These are phyloP conservation scores for Lacanobia oleracea DNA, from an alignment of 2,888 invertebrate species.

Conservation along the genomic window DNA sequence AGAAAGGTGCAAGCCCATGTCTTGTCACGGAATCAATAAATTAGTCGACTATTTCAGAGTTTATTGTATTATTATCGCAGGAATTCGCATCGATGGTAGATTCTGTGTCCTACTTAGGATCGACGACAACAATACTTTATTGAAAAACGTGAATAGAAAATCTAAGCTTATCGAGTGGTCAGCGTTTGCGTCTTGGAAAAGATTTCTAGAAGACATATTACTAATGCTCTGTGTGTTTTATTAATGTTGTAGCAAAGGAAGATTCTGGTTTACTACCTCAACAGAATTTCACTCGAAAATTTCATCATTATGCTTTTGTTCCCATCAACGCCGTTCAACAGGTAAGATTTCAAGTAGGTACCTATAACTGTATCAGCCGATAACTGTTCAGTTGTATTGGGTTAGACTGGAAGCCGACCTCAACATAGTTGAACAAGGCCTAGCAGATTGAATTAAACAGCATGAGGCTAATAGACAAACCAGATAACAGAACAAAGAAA, in stretches of 20 bases:
- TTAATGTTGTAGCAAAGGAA: background rate
- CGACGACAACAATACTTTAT: constrained; percentile 51
- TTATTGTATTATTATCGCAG: constrained; percentile 47
- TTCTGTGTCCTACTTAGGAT: constrained; percentile 41
- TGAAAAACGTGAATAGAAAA: constrained; percentile 53
- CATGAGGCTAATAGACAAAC: too few relatives aligned
- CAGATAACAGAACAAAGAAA: background rate
- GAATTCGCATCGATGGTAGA: constrained; percentile 31
- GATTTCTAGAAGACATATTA: constrained; percentile 8
- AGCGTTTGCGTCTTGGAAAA: constrained; percentile 7
- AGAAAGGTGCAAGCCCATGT: constrained; percentile 34
- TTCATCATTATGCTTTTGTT: background rate
- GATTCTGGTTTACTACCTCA: background rate
- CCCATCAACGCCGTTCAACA: background rate
- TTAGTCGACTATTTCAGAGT: constrained; percentile 36
- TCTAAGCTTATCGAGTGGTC: constrained; percentile 30
- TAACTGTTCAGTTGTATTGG: too few relatives aligned
- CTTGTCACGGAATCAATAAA: constrained; percentile 41
- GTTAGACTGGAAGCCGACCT: background rate
- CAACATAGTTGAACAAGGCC: too few relatives aligned
- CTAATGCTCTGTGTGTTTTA: background rate
- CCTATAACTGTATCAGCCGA: too few relatives aligned
- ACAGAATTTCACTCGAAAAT: too few relatives aligned
- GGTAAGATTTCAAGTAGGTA: background rate
- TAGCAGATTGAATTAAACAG: too few relatives aligned